phyloP scores from a whole-genome alignment of 2,113 vertebrate species.

The Plestiodon gilberti region DNA sequence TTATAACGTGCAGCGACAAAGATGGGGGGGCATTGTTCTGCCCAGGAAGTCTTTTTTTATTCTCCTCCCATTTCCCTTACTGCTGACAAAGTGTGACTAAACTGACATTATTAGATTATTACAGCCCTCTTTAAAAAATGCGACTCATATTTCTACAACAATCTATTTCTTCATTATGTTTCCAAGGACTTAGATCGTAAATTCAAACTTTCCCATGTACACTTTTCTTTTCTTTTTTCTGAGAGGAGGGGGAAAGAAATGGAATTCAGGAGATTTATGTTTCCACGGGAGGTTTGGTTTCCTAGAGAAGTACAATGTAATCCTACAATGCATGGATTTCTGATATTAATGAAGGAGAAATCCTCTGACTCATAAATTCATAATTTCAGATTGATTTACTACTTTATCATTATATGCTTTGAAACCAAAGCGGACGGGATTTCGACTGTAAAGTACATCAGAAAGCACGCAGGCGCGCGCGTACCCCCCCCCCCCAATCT shows the following conservation, averaged over 20 bases:
- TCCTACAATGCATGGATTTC: not conserved
- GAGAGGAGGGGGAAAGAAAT: not conserved
- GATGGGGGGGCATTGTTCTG: not conserved
- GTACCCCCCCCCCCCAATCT: no score
- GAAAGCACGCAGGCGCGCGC: not conserved
- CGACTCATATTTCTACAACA: not conserved
- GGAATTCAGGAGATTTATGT: not conserved
- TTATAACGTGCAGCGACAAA: not conserved
- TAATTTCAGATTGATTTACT: not conserved
- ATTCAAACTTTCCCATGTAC: not conserved
- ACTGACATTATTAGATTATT: slow-evolving; percentile 20
- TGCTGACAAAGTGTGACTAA: not conserved
- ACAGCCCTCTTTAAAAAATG: not conserved
- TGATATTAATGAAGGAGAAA: not conserved
- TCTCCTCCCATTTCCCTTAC: not conserved
- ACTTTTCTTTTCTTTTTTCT: not conserved
- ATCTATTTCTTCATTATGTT: slow-evolving; percentile 19
- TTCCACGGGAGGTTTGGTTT: not conserved
- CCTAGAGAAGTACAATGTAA: not conserved
- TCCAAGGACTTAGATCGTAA: not conserved
- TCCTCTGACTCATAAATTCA: not conserved
- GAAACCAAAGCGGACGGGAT: not conserved
- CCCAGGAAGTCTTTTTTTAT: not conserved
- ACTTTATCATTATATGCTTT: not conserved
- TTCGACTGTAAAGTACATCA: not conserved